Percentiles rank a stretch among this genome's conserved stretches.
These are phyloP conservation scores for Brachynemurus nebulosus DNA, from an alignment of 2,888 invertebrate species.

Conservation along the genomic window DNA sequence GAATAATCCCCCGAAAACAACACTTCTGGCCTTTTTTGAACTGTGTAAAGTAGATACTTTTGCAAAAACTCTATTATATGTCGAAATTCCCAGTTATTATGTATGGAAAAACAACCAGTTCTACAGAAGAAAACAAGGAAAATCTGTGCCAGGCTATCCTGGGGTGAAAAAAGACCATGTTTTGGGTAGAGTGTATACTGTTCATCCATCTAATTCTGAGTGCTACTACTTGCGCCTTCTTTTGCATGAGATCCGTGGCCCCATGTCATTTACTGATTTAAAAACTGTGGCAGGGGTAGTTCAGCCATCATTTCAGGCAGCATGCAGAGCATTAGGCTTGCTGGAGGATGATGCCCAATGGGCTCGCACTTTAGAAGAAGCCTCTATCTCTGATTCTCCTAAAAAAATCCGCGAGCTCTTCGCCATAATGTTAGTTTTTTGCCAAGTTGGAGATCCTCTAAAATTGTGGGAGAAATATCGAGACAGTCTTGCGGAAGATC, in stretches of 20 bases:
- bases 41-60: conserved; percentile 24
- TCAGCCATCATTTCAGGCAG: conserved; percentile 20
- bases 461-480: conserved; percentile 19
- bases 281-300: conserved; percentile 22
- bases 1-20: conserved; percentile 17
- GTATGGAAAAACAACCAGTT: conserved; percentile 13
- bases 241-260: conserved; percentile 21
- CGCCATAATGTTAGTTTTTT: conserved; percentile 17
- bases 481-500: conserved; percentile 19
- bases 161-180: conserved; percentile 9
- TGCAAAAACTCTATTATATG: conserved; percentile 17
- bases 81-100: conserved; percentile 22
- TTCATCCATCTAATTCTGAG: conserved; percentile 13
- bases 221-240: conserved; percentile 17
- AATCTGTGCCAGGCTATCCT: conserved; percentile 9
- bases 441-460: conserved; percentile 13
- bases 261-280: conserved; percentile 22
- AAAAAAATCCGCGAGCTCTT: conserved; percentile 17
- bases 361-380: conserved; percentile 21
- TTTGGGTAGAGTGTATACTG: conserved; percentile 14
- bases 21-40: conserved; percentile 25
- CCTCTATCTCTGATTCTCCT: conserved; percentile 16
- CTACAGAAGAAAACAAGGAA: conserved; percentile 14
- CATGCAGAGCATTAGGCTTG: conserved; percentile 21
- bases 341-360: conserved; percentile 26